Base-by-base conservation (phyloP, 2,113 vertebrate genomes). In the Saccopteryx leptura region DNA sequence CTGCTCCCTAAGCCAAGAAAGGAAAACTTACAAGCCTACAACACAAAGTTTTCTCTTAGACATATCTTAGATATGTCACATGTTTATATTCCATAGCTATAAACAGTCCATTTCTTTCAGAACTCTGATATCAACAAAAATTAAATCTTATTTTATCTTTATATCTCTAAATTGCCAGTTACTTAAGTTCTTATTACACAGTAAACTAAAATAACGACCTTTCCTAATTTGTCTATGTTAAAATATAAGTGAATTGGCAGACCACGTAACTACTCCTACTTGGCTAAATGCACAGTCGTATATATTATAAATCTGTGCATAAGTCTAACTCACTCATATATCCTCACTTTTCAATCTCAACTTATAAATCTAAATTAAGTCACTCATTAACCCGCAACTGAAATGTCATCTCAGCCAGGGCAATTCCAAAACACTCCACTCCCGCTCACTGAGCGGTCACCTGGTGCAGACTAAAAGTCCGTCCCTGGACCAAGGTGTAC, bases 121-220 rank as follows among this genome's bases (percentile, higher is more conserved):
- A 97, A 88, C 7, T 66, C 48, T 89, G 46, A 89, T 15, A 71
- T 56, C 7, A 81, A 95, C 78, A 90, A 78, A 88, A 95, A 95
- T 19, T 65, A 69, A 65, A 74, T 39, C 69, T 82, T 68, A 56
- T 72, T 95, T 92, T 46, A 94, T 58, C 50, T 97, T 48, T 90
- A 28, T 84, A 85, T 39, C 66, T n/a, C 75, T 90, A 80, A 89
- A 97, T 10, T 90, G 69, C 39, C 56, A 78, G 56, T 63, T 54
- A 89, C 31, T 39, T 19, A 75, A 60, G n/a, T 13, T 39, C 60
- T 48, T 71, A 78, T 84, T 76, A 88, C 63, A 95, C 19, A 88
- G 54, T 56, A 85, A 93, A 60, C 75, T 58, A 81, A 3, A 81
- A 54, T 48, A 75, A 82, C 4, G 1, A 52, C 9, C 50, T 90